Evolutionary conservation across 2,888 invertebrate species (phyloP).

Genomic region (Sericinus montela): DNA sequence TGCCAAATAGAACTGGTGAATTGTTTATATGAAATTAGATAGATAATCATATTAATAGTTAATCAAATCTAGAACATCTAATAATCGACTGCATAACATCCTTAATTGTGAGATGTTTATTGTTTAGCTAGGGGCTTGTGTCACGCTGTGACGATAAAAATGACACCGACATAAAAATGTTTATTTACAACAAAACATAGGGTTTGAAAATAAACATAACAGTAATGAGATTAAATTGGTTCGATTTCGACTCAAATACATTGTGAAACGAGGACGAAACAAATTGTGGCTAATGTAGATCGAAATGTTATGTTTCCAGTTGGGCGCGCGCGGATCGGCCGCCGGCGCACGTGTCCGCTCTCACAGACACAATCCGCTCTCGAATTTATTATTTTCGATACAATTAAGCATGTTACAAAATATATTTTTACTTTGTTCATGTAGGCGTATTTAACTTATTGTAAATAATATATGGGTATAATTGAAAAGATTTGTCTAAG

Average conservation of each 20-base stretch:
- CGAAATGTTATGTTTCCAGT: constrained; percentile 55
- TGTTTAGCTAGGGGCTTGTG: too few relatives aligned
- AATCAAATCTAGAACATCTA: too few relatives aligned
- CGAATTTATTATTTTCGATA: constrained; percentile 21
- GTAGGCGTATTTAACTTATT: neutral
- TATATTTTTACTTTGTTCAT: neutral
- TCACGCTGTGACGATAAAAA: too few relatives aligned
- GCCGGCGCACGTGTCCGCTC: constrained; percentile 44
- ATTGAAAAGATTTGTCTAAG: too few relatives aligned
- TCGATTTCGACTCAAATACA: constrained; percentile 36
- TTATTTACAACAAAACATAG: too few relatives aligned
- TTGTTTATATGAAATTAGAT: too few relatives aligned
- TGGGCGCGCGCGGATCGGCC: constrained; percentile 27
- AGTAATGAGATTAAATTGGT: constrained; percentile 23
- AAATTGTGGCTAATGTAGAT: constrained; percentile 55
- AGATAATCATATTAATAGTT: too few relatives aligned
- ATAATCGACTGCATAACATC: too few relatives aligned
- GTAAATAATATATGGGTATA: too few relatives aligned
- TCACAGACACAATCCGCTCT: constrained; percentile 32
- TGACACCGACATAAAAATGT: too few relatives aligned
- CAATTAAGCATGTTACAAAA: constrained; percentile 15
- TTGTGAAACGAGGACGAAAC: constrained; percentile 48
- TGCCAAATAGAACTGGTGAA: too few relatives aligned
- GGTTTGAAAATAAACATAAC: neutral
- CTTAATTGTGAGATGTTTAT: too few relatives aligned